Evolutionary conservation across 2,113 vertebrate genomes (phyloP), one percentile per base, ranked within the genome.

Genomic region (Climacteris rufus): DNA sequence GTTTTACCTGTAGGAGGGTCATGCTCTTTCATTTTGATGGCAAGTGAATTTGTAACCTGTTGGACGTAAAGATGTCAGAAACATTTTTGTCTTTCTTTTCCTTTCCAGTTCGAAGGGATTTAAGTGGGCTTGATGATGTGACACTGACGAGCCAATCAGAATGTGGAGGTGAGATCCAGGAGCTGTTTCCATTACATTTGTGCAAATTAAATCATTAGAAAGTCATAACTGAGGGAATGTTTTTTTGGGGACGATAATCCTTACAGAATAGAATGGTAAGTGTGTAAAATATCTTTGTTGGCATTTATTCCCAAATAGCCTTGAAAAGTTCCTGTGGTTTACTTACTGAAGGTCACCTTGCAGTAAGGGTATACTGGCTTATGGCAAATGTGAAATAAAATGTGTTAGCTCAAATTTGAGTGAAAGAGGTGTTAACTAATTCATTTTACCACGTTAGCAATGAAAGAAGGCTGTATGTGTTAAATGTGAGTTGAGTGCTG

Each of bases 81-180:
- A 88, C n/a, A 53, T 77, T 77, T 90, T 54, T 95, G n/a, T 87
- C 31, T 1, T 80, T 45, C 91, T 92, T 52, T 87, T 89, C 72
- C 81, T 88, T 96, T 96, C 65, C 96, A 99, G 99, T 98, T 96
- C 98, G 98, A 66, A 98, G 97, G 92, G 98, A 99, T 96, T 93
- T 98, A 53, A 98, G 98, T 83, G 98, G 97, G 20, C 98, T 98
- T 24, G 99, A 99, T 88, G 98, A 99, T 94, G 96, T 98, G 97
- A 98, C 98, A 0, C 93, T 98, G 87, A 98, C 98, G 3, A 98
- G 98, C 88, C 98, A 98, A 19, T 99, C 98, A 0, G 99, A 99
- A 94, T 98, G 98, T 92, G 99, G 98, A 98, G 98, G 99, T 99
- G 97, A 97, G 96, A 77, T 72, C 50, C 63, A 33, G 22, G 69